These are phyloP conservation scores for Pangasius krempfi DNA, from an alignment of 2,797 vertebrate genomes.

Conservation along the genomic window DNA sequence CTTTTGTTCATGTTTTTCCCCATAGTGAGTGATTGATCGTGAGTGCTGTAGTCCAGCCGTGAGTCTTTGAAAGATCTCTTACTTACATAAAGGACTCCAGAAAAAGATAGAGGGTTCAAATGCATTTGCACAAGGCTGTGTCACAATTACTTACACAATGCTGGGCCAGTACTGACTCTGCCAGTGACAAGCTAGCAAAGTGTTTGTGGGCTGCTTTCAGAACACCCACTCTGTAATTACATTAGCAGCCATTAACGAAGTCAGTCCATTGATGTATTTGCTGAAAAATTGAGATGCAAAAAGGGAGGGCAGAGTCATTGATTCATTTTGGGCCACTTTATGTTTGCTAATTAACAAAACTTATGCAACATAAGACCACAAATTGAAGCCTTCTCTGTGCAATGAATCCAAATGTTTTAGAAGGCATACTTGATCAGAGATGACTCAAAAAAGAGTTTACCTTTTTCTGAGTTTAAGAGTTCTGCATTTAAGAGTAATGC, in stretches of 20 bases:
- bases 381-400: constrained; percentile 60
- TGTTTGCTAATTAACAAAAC: constrained; percentile 58
- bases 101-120: constrained; percentile 10
- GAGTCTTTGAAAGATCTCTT: constrained; percentile 44
- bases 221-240: constrained; percentile 58
- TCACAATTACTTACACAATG: constrained; percentile 26
- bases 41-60: constrained; percentile 26
- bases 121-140: constrained; percentile 18
- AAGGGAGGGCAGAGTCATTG: constrained; percentile 48
- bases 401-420: constrained; percentile 68
- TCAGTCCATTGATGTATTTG: constrained; percentile 54
- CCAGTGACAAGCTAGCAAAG: constrained; percentile 28
- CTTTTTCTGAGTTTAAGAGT: neutral
- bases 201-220: constrained; percentile 46
- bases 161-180: constrained; percentile 37
- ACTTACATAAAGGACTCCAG: constrained; percentile 38
- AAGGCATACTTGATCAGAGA: constrained; percentile 46
- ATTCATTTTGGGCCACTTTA: constrained; percentile 61
- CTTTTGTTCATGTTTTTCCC: constrained; percentile 29
- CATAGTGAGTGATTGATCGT: constrained; percentile 33
- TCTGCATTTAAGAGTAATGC: neutral
- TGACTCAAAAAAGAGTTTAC: neutral
- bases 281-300: constrained; percentile 56
- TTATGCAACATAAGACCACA: constrained; percentile 52
- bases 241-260: constrained; percentile 60